Percentiles rank a stretch among this genome's conserved stretches.
These are phyloP conservation scores for Chalcis sispes DNA, from an alignment of 2,888 invertebrate species.

Conservation along the genomic window DNA sequence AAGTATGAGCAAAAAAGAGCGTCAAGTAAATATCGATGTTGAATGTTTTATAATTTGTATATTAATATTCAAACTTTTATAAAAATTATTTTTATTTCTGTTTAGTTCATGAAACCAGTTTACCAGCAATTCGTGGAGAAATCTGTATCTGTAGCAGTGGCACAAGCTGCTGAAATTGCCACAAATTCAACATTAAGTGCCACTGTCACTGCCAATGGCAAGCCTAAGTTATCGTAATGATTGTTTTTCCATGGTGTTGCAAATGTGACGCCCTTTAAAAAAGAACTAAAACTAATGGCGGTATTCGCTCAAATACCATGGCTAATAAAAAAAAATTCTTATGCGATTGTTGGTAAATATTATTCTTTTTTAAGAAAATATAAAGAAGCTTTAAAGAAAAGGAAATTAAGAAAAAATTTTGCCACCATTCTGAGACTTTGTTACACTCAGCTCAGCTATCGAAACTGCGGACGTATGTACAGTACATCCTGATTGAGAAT, in stretches of 20 bases:
- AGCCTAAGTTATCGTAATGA: conserved; percentile 81
- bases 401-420: conserved; percentile 36
- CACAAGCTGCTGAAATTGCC: conserved; percentile 85
- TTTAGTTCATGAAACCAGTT: conserved; percentile 88
- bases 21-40: conserved; percentile 53
- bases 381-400: conserved; percentile 29
- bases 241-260: conserved; percentile 59
- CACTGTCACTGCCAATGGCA: conserved; percentile 78
- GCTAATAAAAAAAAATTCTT: conserved; percentile 35
- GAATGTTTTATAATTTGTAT: conserved; percentile 27
- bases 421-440: conserved; percentile 51
- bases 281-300: conserved; percentile 44
- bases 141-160: conserved; percentile 89
- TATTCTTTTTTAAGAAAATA: conserved; percentile 43
- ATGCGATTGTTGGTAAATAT: conserved; percentile 45
- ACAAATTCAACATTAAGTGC: conserved; percentile 77
- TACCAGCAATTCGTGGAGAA: conserved; percentile 89
- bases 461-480: conserved; percentile 66
- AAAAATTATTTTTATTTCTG: conserved; percentile 59
- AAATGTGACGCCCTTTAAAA: conserved; percentile 48
- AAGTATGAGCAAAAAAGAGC: conserved; percentile 43
- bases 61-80: conserved; percentile 3
- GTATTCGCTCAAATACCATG: conserved; percentile 48
- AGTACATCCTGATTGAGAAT: conserved; percentile 72
- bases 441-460: conserved; percentile 45